Conservation (phyloP, 2,113 vertebrate species). For the Scophthalmus maximus region DNA sequence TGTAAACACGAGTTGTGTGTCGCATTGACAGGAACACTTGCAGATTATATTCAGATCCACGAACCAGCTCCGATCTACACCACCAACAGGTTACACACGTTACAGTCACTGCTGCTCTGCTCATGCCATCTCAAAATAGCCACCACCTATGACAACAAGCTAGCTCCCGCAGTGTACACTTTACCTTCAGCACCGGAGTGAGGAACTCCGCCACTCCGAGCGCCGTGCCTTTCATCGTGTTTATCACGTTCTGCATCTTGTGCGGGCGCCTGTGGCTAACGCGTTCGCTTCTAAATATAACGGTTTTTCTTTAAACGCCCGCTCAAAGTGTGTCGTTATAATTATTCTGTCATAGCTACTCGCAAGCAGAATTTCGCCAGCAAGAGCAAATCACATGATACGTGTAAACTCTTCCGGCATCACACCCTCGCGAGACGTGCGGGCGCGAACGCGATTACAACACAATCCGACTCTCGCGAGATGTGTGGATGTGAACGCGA, state of each 20-base stretch:
- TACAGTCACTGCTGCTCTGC: not conserved
- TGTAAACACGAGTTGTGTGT: not conserved
- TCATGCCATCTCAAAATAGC: conserved; percentile 1
- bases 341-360: conserved; percentile 49
- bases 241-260: conserved; percentile 96
- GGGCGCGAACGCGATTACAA: too few species aligned
- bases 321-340: accelerated
- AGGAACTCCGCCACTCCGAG: conserved; percentile 96
- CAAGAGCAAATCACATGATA: conserved; percentile 73
- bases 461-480: too few species aligned
- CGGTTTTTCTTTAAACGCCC: not conserved
- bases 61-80: not conserved
- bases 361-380: not conserved
- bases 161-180: conserved; percentile 16
- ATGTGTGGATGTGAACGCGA: too few species aligned
- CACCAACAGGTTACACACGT: not conserved
- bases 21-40: not conserved
- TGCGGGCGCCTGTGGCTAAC: not conserved
- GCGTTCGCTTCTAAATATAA: not conserved
- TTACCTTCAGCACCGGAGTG: conserved; percentile 97
- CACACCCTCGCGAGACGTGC: conserved; percentile 59
- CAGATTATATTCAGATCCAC: not conserved
- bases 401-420: conserved; percentile 60
- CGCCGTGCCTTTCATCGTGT: conserved; percentile 96
- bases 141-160: conserved; percentile 32